Percentiles rank a stretch among this genome's conserved stretches.
phyloP scores from a whole-genome alignment of 2,113 vertebrate species.

The Elephantulus edwardii region DNA sequence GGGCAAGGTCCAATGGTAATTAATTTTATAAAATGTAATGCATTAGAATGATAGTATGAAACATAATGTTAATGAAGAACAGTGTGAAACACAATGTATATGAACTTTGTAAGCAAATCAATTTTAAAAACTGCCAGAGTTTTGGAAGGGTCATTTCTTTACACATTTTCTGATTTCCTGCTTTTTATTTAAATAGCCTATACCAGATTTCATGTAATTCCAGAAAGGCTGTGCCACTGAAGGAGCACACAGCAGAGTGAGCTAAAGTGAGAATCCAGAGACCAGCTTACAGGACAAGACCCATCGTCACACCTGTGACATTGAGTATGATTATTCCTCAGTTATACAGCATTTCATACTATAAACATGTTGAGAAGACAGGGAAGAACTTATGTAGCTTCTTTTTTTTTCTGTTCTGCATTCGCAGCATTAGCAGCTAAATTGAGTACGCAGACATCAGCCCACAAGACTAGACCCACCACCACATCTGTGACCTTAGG shows the following conservation, averaged over 20 bases:
- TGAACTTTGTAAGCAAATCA: no score
- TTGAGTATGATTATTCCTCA: constrained; percentile 31
- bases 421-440: no score
- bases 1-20: no score
- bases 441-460: no score
- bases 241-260: not conserved
- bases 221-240: not conserved
- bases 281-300: not conserved
- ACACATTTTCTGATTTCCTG: not conserved
- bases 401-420: no score
- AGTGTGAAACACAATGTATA: no score
- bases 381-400: no score
- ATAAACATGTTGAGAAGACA: not conserved
- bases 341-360: not conserved
- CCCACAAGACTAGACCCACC: not conserved
- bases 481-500: not conserved
- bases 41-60: no score
- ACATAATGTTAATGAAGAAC: no score
- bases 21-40: no score
- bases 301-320: not conserved
- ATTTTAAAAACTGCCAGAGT: not conserved
- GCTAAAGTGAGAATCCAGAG: not conserved
- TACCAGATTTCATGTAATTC: not conserved
- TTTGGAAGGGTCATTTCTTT: constrained; percentile 19
- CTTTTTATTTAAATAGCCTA: constrained; percentile 32